Base-by-base conservation (phyloP, 1,140 invertebrate species). In the Drosophila sproati region DNA sequence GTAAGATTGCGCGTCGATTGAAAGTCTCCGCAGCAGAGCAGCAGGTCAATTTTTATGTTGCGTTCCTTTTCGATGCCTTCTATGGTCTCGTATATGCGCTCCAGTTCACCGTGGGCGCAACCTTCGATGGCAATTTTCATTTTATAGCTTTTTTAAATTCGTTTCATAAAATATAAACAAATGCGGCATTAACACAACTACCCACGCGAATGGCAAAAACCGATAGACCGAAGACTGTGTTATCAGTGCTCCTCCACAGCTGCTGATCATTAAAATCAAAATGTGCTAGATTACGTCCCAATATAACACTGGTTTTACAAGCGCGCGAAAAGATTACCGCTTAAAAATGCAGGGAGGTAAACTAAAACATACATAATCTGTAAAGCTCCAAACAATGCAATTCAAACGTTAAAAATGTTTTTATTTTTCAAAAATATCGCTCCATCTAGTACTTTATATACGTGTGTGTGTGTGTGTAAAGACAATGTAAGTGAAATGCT, bases 11-110 rank as follows among this genome's bases (percentile, higher is more conserved):
- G 93, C 0, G 96, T 95, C 1, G 96, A 95, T 94, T 99, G 98
- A 93, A 99, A 99, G 94, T 99, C 99, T 1, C 99, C 99, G 94
- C 98, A 99, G 89, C 98, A 99, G 35, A 99, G 94, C 3, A 99
- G 93, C 29, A 99, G 93, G 94, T 99, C 98, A 54, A 98, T 94
- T 93, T 96, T 97, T 48, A 96, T 94, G 0, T 93, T 93, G 80
- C 96, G 94, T 74, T 94, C 93, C 83, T 95, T 94, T 93, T 98
- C 96, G 47, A 97, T 93, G 62, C 95, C 93, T 80, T 95, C 93
- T 52, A 99, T 94, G 6, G 96, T 95, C 67, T 97, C 95, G 90
- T 99, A 99, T 77, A 99, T 99, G 87, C 95, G 96, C 80, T 99
- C 98, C 64, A 99, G 93, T 92, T 99, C 98, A 3, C 99, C 99